Conservation (phyloP, 2,797 vertebrate species). For the Enteromius treurensis region DNA sequence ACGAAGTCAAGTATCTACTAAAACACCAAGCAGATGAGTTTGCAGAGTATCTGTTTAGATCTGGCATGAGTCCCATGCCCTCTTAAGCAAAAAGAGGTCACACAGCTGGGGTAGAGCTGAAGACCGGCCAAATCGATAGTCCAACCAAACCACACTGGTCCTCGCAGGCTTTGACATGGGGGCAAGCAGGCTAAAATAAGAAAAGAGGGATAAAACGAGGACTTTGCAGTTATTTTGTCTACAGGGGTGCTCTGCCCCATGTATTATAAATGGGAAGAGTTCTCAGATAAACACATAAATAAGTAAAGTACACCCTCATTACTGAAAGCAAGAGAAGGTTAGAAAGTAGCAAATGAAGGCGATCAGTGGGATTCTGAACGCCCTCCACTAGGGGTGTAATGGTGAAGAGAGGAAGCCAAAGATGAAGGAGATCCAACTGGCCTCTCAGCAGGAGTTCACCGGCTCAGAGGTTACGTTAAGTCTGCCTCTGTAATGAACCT, state of each 20-base stretch:
- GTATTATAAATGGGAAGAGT: conserved; percentile 39
- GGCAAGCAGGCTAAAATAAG: conserved; percentile 35
- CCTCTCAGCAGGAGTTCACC: not conserved
- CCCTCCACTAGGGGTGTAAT: conserved; percentile 5
- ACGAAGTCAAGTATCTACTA: not conserved
- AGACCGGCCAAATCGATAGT: conserved; percentile 24
- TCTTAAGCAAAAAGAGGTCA: conserved; percentile 28
- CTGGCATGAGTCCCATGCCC: not conserved
- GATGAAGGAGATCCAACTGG: conserved; percentile 26
- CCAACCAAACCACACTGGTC: conserved; percentile 22
- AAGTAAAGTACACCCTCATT: conserved; percentile 40
- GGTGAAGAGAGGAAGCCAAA: not conserved
- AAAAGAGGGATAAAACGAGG: conserved; percentile 18
- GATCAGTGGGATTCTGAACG: not conserved
- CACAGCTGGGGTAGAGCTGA: conserved; percentile 17
- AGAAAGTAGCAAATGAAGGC: conserved; percentile 27
- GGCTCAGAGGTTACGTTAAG: conserved; percentile 23
- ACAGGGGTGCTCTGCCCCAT: not conserved
- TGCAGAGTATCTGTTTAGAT: not conserved
- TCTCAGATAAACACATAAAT: conserved; percentile 50
- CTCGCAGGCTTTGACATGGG: conserved; percentile 20
- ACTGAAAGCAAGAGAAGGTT: conserved; percentile 23
- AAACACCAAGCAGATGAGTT: conserved; percentile 3
- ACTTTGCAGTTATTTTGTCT: conserved; percentile 20
- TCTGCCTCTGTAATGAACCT: conserved; percentile 17